A percentile compares a stretch with the other conserved stretches of the same genome.
These are phyloP conservation scores for Bombus consobrinus DNA, from an alignment of 1,140 invertebrate genomes.

Conservation along the genomic window DNA sequence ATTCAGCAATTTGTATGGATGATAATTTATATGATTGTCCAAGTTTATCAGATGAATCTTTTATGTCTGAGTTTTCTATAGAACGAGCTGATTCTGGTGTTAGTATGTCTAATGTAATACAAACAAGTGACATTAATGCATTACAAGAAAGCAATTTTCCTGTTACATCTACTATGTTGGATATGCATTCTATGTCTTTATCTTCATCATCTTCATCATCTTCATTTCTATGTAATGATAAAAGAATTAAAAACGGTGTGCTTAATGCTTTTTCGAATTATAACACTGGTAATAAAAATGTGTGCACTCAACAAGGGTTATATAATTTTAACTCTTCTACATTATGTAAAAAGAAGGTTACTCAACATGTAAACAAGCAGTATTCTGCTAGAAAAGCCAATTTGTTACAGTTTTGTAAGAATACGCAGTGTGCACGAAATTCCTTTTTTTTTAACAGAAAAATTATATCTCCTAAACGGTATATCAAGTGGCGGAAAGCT, in stretches of 20 bases:
- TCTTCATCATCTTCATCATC: constrained; percentile 46
- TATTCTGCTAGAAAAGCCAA: constrained; percentile 5
- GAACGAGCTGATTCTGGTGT: constrained; percentile 70
- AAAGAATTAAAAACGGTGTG: constrained; percentile 19
- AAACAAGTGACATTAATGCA: constrained; percentile 6
- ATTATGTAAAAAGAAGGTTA: constrained; percentile 48
- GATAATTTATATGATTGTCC: constrained; percentile 58
- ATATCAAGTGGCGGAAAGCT: constrained; percentile 72
- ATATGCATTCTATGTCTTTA: constrained; percentile 56
- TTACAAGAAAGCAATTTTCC: constrained; percentile 31
- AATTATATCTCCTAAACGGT: constrained; percentile 59
- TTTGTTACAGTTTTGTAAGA: constrained; percentile 50
- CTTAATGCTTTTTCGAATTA: constrained; percentile 28
- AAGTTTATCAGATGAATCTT: constrained; percentile 47
- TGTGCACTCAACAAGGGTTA: background rate
- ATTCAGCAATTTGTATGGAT: constrained; percentile 73
- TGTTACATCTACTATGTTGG: constrained; percentile 18
- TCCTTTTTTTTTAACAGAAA: constrained; percentile 52
- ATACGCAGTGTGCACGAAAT: constrained; percentile 45
- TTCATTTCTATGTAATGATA: constrained; percentile 26
- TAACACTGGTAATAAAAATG: constrained; percentile 10
- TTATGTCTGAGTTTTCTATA: constrained; percentile 40
- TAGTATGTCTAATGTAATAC: constrained; percentile 58
- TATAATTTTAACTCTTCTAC: constrained; percentile 37
- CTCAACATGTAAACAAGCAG: constrained; percentile 22